A percentile compares a stretch with the other conserved stretches of the same genome.
Conservation (phyloP, 30 jellyfish, hydroid and myxozoan genomes). For the Catostylus mosaicus region DNA sequence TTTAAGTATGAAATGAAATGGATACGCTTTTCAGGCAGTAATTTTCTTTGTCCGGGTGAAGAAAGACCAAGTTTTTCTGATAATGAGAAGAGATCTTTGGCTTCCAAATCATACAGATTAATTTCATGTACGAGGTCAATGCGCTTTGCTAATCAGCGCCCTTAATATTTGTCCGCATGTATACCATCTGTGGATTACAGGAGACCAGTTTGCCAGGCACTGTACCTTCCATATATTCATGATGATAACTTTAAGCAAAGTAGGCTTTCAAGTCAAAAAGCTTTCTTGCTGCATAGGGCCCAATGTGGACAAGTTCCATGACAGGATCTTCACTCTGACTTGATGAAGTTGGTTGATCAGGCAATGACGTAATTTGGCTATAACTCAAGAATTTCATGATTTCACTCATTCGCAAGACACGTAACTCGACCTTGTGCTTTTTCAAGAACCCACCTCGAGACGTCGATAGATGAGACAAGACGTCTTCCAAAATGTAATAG, state of each 20-base stretch:
- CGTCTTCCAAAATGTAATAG: constrained; percentile 50
- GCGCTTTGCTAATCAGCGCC: too few relatives aligned
- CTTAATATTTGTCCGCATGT: too few relatives aligned
- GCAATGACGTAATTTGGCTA: constrained; percentile 15
- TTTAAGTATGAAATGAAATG: too few relatives aligned
- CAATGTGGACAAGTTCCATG: constrained; percentile 64
- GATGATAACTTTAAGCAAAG: neutral
- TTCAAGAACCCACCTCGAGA: constrained; percentile 48
- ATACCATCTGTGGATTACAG: too few relatives aligned
- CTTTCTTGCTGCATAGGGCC: constrained; percentile 61
- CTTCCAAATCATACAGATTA: too few relatives aligned
- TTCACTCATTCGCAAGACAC: constrained; percentile 42
- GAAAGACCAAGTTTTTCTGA: too few relatives aligned
- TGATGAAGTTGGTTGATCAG: constrained; percentile 5
- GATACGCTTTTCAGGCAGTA: too few relatives aligned
- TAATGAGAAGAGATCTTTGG: too few relatives aligned
- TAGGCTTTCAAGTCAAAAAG: constrained; percentile 47
- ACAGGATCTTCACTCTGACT: constrained; percentile 25
- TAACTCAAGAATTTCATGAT: constrained; percentile 4
- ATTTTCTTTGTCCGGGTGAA: too few relatives aligned
- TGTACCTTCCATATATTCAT: too few relatives aligned
- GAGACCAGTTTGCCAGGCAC: too few relatives aligned
- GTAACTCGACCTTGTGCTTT: constrained; percentile 61
- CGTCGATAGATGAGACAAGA: neutral
- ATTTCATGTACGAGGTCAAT: too few relatives aligned